Base-by-base conservation (phyloP, 2,113 vertebrate species). In the Pelvicachromis taeniatus region DNA sequence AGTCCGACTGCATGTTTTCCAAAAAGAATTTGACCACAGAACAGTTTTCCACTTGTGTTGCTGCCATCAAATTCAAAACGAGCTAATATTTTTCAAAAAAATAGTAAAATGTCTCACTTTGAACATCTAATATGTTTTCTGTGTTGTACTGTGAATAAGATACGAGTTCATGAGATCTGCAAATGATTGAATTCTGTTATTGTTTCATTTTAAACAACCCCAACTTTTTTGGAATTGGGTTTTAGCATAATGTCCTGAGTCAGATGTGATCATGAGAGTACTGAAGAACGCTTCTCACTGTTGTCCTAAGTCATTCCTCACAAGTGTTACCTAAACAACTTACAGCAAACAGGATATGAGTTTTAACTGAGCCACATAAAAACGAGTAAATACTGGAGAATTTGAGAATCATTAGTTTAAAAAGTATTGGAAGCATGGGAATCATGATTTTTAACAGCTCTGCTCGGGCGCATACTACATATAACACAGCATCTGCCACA, bases 401-500 rank as follows among this genome's bases (percentile, higher is more conserved):
- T 68, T 87, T 75, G 33, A 14, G 48, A 61, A 21, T 53, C 56
- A 38, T 78, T 77, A 77, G 42, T 82, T 80, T 4, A 83, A 81
- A 7, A 58, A 16, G 16, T 9, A 75, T 75, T 33, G 31, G 45
- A 75, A 52, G 11, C 63, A 16, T 65, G 59, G 33, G 17, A 58
- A 31, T 77, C 23, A 19, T 8, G 42, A 50, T 70, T 81, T 12
- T 77, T 55, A 83, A 84, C 23, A 80, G 68, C 40, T 70, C 58
- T 78, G 40, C 87, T 54, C 52, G 48, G 65, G 52, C 19, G 48
- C 85, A 85, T 88, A 63, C 42, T 58, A 55, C 40, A 78, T 77
- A 33, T 42, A 87, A 31, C 29, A 61, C 6, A 81, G 65, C 80
- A 90, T 84, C 89, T 87, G 84, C 26, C 40, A 65, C 61, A 88